Conservation (phyloP, 2,888 invertebrate species). For the Galerucella nymphaeae region DNA sequence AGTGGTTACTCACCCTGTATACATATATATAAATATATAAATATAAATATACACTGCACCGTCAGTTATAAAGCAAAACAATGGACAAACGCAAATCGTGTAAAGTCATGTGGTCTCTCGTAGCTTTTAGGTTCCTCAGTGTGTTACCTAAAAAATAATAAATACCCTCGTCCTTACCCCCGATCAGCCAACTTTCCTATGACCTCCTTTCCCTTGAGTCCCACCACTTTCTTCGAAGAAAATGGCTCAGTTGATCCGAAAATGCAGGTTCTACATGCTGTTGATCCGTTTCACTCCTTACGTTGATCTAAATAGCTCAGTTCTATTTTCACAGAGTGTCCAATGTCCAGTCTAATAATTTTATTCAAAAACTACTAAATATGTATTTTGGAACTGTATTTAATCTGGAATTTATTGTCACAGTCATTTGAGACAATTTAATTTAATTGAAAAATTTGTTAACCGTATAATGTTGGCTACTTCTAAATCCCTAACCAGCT, state of each 20-base stretch:
- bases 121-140: constrained; percentile 67
- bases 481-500: too few relatives aligned
- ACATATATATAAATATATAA: constrained; percentile 37
- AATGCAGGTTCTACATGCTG: constrained; percentile 8
- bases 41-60: constrained; percentile 49
- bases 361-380: too few relatives aligned
- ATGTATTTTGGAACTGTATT: too few relatives aligned
- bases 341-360: neutral
- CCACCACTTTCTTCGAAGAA: constrained; percentile 29
- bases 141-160: constrained; percentile 67
- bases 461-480: too few relatives aligned
- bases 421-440: too few relatives aligned
- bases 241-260: constrained; percentile 21
- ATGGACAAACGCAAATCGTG: constrained; percentile 58
- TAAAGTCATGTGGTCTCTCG: constrained; percentile 65
- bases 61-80: constrained; percentile 38
- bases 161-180: constrained; percentile 67
- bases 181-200: constrained; percentile 54
- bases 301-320: neutral
- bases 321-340: neutral
- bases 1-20: constrained; percentile 54
- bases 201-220: constrained; percentile 23
- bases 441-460: too few relatives aligned
- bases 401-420: too few relatives aligned
- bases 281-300: constrained; percentile 5